phyloP scores from a whole-genome alignment of 1,140 invertebrate genomes.

The Brachionus asplanchnoidis region DNA sequence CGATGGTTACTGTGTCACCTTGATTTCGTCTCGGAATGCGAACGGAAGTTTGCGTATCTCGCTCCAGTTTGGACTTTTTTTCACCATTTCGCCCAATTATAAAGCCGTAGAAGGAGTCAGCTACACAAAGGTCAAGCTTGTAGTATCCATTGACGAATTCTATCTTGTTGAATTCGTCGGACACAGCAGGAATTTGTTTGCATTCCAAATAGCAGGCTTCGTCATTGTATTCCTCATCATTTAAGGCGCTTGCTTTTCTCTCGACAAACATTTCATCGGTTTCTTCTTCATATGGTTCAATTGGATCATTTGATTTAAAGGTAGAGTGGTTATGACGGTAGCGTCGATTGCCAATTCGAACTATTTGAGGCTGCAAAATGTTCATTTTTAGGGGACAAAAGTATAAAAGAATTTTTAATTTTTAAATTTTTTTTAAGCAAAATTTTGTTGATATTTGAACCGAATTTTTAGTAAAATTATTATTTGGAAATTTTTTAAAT shows the following conservation, averaged over 20 bases:
- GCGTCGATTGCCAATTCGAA: neutral
- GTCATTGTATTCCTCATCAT: slow-evolving; percentile 49
- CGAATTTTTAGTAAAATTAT: neutral
- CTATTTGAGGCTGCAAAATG: slow-evolving; percentile 13
- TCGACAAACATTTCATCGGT: slow-evolving; percentile 10
- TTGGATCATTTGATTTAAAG: neutral
- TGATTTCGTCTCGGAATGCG: neutral
- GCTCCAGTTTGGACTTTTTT: neutral
- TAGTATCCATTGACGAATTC: slow-evolving; percentile 26
- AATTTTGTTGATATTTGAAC: neutral
- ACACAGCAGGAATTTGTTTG: neutral
- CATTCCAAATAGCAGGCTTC: neutral
- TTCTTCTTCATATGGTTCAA: slow-evolving; percentile 29
- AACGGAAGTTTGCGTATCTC: slow-evolving; percentile 1
- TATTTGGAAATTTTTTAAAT: neutral
- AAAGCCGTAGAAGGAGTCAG: slow-evolving; percentile 5
- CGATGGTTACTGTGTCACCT: neutral
- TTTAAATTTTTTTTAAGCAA: too few species aligned
- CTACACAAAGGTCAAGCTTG: neutral
- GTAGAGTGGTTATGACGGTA: neutral
- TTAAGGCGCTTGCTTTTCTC: slow-evolving; percentile 50
- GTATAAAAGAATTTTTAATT: neutral
- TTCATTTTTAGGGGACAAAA: neutral
- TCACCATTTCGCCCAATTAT: slow-evolving; percentile 35
- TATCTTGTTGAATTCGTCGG: neutral